These are phyloP conservation scores for Umimayanthus chanpuru DNA, from an alignment of 92 coral and sea anemone genomes.

Conservation along the genomic window DNA sequence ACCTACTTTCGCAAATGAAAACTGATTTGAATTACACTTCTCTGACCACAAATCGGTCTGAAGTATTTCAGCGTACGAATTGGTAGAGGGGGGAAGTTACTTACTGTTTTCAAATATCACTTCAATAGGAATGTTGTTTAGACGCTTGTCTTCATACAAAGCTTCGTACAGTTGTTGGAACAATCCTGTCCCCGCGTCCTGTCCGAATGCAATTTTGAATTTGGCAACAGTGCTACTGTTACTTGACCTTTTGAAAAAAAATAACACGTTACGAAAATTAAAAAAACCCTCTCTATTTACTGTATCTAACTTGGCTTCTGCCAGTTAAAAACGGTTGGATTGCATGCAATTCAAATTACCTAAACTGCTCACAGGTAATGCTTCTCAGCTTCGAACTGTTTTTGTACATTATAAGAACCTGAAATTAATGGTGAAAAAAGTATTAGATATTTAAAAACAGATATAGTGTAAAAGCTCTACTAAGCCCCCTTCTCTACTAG, in stretches of 20 bases:
- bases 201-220: constrained; percentile 14
- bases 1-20: too few species aligned
- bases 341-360: not conserved
- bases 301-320: not conserved
- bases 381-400: constrained; percentile 1
- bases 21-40: too few species aligned
- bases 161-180: constrained; percentile 20
- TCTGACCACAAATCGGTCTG: not conserved
- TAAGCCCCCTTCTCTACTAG: too few species aligned
- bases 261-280: not conserved
- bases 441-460: not conserved
- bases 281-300: not conserved
- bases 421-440: not conserved
- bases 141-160: constrained; percentile 13
- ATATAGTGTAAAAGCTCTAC: not conserved
- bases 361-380: not conserved
- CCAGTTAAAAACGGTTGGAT: not conserved
- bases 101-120: constrained; percentile 8
- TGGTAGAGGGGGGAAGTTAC: not conserved
- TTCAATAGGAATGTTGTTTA: constrained; percentile 2
- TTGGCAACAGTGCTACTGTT: constrained; percentile 22
- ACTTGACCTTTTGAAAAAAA: not conserved
- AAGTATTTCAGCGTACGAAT: not conserved
- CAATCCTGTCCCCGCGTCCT: constrained; percentile 2
- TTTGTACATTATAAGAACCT: constrained; percentile 12